Conservation (phyloP, 2,888 invertebrate species). For the Meteorus cinctellus region DNA sequence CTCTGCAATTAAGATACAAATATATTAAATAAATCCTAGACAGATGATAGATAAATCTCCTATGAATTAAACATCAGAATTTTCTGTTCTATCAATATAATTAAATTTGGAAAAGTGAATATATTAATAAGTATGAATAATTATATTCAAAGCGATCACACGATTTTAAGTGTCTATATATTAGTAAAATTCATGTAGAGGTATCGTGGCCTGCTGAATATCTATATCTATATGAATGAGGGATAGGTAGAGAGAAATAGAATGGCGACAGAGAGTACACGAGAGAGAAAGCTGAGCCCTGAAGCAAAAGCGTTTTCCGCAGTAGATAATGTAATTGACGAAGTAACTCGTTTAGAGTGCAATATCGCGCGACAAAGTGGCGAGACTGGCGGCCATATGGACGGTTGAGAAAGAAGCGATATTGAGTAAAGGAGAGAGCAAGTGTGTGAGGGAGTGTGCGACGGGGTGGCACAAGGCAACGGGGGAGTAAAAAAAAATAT, state of each 20-base stretch:
- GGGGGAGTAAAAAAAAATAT: neutral
- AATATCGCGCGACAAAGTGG: slow-evolving; percentile 69
- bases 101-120: neutral
- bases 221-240: too few relatives aligned
- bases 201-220: neutral
- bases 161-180: neutral
- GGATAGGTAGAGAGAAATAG: too few relatives aligned
- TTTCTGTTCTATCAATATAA: neutral
- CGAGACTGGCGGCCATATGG: slow-evolving; percentile 54
- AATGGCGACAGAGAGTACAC: slow-evolving; percentile 4
- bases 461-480: too few relatives aligned
- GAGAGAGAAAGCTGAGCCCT: slow-evolving; percentile 32
- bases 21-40: too few relatives aligned
- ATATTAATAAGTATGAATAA: slow-evolving; percentile 7
- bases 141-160: neutral
- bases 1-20: too few relatives aligned
- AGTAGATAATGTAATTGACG: slow-evolving; percentile 65
- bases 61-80: neutral
- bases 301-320: slow-evolving; percentile 59
- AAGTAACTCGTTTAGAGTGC: slow-evolving; percentile 68
- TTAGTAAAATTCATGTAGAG: neutral
- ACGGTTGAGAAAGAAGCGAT: slow-evolving; percentile 47
- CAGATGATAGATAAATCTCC: too few relatives aligned
- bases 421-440: slow-evolving; percentile 37
- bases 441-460: neutral